These are phyloP conservation scores for Elaeidobius kamerunicus DNA, from an alignment of 2,888 invertebrate genomes.

Conservation along the genomic window DNA sequence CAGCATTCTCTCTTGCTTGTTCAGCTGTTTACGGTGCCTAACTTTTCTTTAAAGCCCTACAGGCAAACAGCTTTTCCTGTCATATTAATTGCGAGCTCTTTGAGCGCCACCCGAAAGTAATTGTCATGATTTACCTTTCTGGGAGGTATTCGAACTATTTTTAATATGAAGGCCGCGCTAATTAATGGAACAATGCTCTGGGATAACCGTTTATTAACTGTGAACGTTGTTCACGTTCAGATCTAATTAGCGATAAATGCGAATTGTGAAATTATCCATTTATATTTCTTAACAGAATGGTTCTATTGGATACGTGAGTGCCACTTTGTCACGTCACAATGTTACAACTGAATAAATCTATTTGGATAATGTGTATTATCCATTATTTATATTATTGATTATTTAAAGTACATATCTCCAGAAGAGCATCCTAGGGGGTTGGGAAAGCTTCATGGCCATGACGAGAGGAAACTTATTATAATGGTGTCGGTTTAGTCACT, in stretches of 20 bases:
- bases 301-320: too few relatives aligned
- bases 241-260: background rate
- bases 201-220: constrained; percentile 1
- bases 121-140: constrained; percentile 17
- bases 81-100: constrained; percentile 42
- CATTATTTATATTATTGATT: too few relatives aligned
- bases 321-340: too few relatives aligned
- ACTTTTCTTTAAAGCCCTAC: constrained; percentile 39
- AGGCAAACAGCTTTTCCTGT: constrained; percentile 42
- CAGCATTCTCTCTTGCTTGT: constrained; percentile 35
- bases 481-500: too few relatives aligned
- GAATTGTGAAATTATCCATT: too few relatives aligned
- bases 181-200: constrained; percentile 9
- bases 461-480: too few relatives aligned
- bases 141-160: constrained; percentile 23
- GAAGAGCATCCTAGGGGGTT: too few relatives aligned
- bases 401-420: too few relatives aligned
- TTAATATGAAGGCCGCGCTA: constrained; percentile 8
- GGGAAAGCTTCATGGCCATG: too few relatives aligned
- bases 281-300: too few relatives aligned
- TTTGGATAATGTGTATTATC: too few relatives aligned
- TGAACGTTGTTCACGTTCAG: background rate
- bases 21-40: constrained; percentile 36
- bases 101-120: constrained; percentile 19
- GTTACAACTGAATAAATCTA: too few relatives aligned